Conservation (phyloP, 1,140 invertebrate species). For the Bombus cullumanus region DNA sequence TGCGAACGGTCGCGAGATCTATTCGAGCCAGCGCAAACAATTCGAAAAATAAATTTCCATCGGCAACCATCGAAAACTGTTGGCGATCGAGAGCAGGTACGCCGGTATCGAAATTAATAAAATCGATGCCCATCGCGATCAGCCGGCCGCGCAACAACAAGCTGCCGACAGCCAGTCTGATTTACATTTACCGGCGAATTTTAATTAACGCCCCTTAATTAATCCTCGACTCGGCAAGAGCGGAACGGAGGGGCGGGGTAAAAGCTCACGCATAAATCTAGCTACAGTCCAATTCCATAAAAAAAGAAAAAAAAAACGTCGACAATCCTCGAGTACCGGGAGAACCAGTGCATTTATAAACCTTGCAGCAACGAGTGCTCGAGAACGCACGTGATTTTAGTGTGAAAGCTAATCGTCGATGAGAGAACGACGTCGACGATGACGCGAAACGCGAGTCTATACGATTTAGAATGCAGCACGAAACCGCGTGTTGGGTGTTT, state of each 20-base stretch:
- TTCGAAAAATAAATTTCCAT: conserved; percentile 6
- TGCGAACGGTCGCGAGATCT: background rate
- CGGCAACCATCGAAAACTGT: background rate
- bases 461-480: conserved; percentile 76
- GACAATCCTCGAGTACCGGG: conserved; percentile 4
- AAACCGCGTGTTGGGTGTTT: conserved; percentile 73
- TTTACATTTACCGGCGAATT: conserved; percentile 45
- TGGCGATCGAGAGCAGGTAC: background rate
- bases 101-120: conserved; percentile 29
- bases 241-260: too few species aligned
- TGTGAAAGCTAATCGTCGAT: conserved; percentile 6
- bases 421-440: background rate
- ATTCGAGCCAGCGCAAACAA: background rate
- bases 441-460: background rate
- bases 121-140: conserved; percentile 34
- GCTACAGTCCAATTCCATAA: conserved; percentile 24
- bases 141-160: conserved; percentile 24
- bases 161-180: conserved; percentile 10
- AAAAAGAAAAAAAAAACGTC: background rate
- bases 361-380: background rate
- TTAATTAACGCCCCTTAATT: conserved; percentile 53
- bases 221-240: conserved; percentile 22
- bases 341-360: background rate
- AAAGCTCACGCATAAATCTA: conserved; percentile 38
- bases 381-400: background rate